Conservation (phyloP, 2,797 vertebrate species). For the Lepus townsendii region DNA sequence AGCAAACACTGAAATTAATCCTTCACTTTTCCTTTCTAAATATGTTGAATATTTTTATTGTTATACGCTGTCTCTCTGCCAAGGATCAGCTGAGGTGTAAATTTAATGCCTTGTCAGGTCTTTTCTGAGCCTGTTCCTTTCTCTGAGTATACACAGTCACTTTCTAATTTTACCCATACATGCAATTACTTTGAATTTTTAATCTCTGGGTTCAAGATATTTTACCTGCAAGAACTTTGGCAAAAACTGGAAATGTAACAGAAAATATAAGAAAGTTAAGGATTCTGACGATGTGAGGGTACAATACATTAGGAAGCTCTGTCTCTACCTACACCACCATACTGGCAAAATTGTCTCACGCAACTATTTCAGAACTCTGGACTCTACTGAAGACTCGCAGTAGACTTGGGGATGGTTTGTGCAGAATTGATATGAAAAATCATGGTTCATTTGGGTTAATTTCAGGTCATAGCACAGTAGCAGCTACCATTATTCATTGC, state of each 20-base stretch:
- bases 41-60: neutral
- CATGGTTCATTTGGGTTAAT: neutral
- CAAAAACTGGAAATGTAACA: constrained; percentile 25
- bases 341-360: neutral
- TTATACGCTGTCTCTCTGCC: neutral
- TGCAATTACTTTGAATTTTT: neutral
- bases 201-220: neutral
- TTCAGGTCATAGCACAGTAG: neutral
- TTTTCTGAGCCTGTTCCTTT: too few species aligned
- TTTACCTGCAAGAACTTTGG: constrained; percentile 14
- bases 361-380: neutral
- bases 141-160: neutral
- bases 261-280: neutral
- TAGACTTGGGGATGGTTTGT: neutral
- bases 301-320: neutral
- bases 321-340: neutral
- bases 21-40: constrained; percentile 49
- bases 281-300: neutral
- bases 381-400: neutral
- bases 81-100: too few species aligned
- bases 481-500: too few species aligned
- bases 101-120: too few species aligned
- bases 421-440: neutral
- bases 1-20: constrained; percentile 41
- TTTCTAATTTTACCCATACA: neutral